A percentile compares a stretch with the other conserved stretches of the same genome.
Conservation (phyloP, 1,140 invertebrate genomes). For the Panagrolaimus sp. region DNA sequence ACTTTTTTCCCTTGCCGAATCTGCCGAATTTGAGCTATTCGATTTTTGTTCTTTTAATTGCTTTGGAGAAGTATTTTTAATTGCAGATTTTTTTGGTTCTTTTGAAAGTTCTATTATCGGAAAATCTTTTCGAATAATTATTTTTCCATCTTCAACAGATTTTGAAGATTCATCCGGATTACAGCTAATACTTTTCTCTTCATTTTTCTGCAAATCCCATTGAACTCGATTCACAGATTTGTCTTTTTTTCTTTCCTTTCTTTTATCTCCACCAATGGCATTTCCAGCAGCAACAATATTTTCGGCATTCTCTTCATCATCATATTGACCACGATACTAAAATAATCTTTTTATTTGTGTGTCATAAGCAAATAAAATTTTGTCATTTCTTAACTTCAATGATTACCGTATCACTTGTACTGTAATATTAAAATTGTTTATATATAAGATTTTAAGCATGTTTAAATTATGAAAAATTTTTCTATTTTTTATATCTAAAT, state of each 20-base stretch:
- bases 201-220: conserved; percentile 59
- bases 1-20: background rate
- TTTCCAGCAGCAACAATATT: no score
- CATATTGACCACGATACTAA: conserved; percentile 55
- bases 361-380: no score
- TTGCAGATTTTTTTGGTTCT: conserved; percentile 1
- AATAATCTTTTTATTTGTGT: conserved; percentile 17
- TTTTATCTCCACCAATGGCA: conserved; percentile 8
- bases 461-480: background rate
- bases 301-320: conserved; percentile 36
- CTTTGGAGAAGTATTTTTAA: background rate
- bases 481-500: no score
- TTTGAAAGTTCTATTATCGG: background rate
- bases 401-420: no score
- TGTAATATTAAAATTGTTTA: background rate
- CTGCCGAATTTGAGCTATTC: background rate
- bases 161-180: background rate
- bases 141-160: background rate
- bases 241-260: conserved; percentile 31
- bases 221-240: conserved; percentile 41
- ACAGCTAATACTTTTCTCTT: conserved; percentile 37
- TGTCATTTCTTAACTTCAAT: no score
- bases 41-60: background rate
- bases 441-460: background rate
- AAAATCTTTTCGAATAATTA: background rate